Evolutionary conservation across 2,797 vertebrate species (phyloP), one percentile per base, ranked within the genome.

Genomic region (Cichlasoma orientale): DNA sequence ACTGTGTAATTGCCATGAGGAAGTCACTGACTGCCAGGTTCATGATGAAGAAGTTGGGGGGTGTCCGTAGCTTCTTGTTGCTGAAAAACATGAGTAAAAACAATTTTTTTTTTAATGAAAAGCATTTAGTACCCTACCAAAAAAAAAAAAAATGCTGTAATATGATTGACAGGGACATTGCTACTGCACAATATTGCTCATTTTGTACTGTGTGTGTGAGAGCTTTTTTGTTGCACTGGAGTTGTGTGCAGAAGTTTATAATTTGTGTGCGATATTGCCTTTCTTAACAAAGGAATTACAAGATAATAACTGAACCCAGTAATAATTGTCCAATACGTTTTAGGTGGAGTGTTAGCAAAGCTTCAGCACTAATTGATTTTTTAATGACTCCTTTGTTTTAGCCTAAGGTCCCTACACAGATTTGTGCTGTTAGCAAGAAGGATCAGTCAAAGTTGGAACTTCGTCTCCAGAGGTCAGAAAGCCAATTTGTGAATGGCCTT

Each of bases 21-120:
- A 99, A 97, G 90, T 99, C 97, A 61, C 96, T 98, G 89, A 97
- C 56, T 0, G 97, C 97, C 66, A 98, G 94, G 89, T 98, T 99
- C 94, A 98, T 94, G 72, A 98, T 96, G 90, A 98, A 94, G 88
- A 95, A 94, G 87, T 98, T 99, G 71, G 97, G 95, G 0, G 96
- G 95, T 8, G 95, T 98, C 70, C 93, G 92, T 23, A 99, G 96
- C 82, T 96, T 96, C 90, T 96, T 97, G 82, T 96, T 97, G 91
- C 97, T 99, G 81, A 83, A 93, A 93, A 54, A 88, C 63, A 88
- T 4, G 4, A 84, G 2, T 4, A 2, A 7, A 7, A 50, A 19
- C 72, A 57, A 25, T 12, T 2, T 55, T 55, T 2, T 31, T 7
- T 38, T 7, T 56, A 21, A 52, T 52, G 7, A 44, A 70, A 41